A percentile compares a stretch with the other conserved stretches of the same genome.
These are phyloP conservation scores for Dipodomys stephensi DNA, from an alignment of 2,113 vertebrate species.

Conservation along the genomic window DNA sequence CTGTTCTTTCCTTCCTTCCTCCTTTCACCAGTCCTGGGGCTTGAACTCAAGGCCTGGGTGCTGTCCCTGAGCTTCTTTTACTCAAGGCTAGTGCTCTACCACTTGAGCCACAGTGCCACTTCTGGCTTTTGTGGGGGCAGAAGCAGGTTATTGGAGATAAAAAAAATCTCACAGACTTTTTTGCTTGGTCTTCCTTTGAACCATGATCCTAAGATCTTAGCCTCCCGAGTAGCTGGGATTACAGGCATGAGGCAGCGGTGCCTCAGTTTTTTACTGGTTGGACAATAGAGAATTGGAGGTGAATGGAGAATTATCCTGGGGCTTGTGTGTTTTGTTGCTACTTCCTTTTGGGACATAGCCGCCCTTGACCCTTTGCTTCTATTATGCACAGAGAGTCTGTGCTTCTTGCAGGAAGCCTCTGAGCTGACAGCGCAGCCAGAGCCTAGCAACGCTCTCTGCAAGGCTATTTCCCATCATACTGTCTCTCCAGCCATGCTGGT, in stretches of 20 bases:
- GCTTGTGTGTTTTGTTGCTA: background rate
- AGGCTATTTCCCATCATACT: background rate
- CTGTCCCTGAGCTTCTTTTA: too few species aligned
- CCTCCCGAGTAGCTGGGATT: too few species aligned
- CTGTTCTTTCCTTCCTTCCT: too few species aligned
- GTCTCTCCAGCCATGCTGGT: background rate
- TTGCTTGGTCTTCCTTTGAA: too few species aligned
- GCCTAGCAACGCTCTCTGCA: background rate
- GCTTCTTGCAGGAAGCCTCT: background rate
- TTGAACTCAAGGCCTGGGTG: background rate
- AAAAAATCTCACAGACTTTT: too few species aligned
- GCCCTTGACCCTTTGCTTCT: background rate
- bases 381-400: background rate
- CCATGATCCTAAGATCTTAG: too few species aligned
- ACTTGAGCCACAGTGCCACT: too few species aligned
- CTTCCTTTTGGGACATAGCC: background rate
- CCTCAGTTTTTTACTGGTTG: background rate
- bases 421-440: background rate
- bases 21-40: too few species aligned
- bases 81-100: too few species aligned
- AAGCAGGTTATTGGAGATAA: too few species aligned
- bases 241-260: too few species aligned
- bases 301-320: background rate
- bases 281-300: accelerated
- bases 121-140: too few species aligned